phyloP scores from a whole-genome alignment of 2,797 vertebrate genomes.

The Neopelma chrysocephalum region DNA sequence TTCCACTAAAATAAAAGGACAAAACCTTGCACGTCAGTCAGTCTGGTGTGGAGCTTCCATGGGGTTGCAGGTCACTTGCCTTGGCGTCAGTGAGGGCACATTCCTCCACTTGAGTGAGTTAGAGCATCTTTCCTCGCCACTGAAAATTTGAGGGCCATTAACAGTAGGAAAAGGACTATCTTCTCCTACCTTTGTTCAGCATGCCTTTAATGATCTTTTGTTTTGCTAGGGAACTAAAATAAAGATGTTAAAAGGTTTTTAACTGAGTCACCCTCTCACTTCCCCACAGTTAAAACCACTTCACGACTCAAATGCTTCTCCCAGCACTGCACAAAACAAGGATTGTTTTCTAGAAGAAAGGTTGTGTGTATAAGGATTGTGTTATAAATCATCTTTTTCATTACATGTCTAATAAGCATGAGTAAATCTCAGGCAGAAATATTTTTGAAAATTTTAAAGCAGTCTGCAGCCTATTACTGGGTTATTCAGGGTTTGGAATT shows the following conservation, averaged over 20 bases:
- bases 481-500: neutral
- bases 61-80: neutral
- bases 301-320: neutral
- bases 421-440: neutral
- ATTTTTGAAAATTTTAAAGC: neutral
- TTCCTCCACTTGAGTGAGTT: neutral
- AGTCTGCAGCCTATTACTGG: neutral
- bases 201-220: neutral
- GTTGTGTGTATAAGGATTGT: neutral
- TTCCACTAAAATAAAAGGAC: neutral
- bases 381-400: neutral
- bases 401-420: neutral
- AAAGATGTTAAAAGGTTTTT: neutral
- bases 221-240: neutral
- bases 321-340: neutral
- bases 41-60: neutral
- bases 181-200: neutral
- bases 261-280: neutral
- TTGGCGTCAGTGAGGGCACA: neutral
- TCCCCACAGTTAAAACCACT: neutral
- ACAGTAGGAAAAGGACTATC: neutral
- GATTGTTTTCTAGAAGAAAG: constrained; percentile 15
- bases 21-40: neutral
- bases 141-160: neutral
- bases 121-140: neutral